These are phyloP conservation scores for Saccopteryx bilineata DNA, from an alignment of 2,113 vertebrate species.

Conservation along the genomic window DNA sequence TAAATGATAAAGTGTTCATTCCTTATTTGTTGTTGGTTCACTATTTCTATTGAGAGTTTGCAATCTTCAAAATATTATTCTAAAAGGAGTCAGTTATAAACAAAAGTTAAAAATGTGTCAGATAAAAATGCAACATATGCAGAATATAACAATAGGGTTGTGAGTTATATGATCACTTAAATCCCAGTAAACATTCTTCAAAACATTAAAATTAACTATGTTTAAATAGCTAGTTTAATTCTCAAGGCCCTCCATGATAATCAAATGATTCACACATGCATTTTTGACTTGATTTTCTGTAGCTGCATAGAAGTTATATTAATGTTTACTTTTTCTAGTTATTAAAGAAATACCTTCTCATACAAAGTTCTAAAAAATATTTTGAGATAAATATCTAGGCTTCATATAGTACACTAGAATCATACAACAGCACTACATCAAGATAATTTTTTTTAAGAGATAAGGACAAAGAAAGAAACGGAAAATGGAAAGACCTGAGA, in stretches of 20 bases:
- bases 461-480: neutral
- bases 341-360: neutral
- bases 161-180: neutral
- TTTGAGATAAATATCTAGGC: neutral
- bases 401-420: neutral
- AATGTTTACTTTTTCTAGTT: neutral
- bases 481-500: neutral
- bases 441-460: neutral
- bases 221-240: neutral
- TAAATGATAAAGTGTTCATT: neutral
- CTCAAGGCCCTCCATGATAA: neutral
- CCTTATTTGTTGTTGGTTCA: neutral
- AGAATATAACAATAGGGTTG: neutral
- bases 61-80: conserved; percentile 21
- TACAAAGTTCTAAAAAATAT: neutral
- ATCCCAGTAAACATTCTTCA: conserved; percentile 5
- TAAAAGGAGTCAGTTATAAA: neutral
- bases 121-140: neutral
- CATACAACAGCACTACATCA: conserved; percentile 5
- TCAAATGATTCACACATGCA: conserved; percentile 1
- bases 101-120: neutral
- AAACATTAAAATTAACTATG: conserved; percentile 18
- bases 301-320: neutral
- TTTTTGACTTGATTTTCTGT: neutral
- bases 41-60: neutral